These are phyloP conservation scores for Echeneis naucrates DNA, from an alignment of 2,797 vertebrate genomes.

Conservation along the genomic window DNA sequence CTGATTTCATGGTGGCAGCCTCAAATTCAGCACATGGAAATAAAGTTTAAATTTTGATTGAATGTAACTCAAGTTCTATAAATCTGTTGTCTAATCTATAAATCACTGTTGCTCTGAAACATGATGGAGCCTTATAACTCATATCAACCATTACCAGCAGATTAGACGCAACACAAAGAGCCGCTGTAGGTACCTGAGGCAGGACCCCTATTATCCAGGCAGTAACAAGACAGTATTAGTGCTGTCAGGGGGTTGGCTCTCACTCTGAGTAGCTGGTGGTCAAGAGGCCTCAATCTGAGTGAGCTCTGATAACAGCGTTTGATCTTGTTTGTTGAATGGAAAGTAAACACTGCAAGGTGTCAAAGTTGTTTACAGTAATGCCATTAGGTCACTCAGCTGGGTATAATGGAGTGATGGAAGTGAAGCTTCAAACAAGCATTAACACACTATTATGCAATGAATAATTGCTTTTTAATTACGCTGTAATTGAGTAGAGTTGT, in stretches of 20 bases:
- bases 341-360: constrained; percentile 57
- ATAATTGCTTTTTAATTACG: constrained; percentile 57
- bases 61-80: no score
- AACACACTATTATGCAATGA: constrained; percentile 35
- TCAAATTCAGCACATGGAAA: no score
- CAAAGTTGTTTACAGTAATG: constrained; percentile 52
- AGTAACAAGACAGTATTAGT: constrained; percentile 9
- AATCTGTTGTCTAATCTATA: neutral
- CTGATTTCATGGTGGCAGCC: no score
- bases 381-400: constrained; percentile 62
- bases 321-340: constrained; percentile 69
- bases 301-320: constrained; percentile 65
- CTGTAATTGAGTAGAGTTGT: constrained; percentile 29
- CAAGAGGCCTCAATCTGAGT: constrained; percentile 47
- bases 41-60: no score
- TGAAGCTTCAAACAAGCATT: constrained; percentile 34
- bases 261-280: constrained; percentile 36
- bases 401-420: constrained; percentile 38
- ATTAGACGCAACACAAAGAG: neutral
- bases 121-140: neutral
- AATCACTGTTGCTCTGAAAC: neutral
- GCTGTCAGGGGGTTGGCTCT: constrained; percentile 36
- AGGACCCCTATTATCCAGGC: neutral
- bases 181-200: neutral
- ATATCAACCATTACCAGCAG: neutral